phyloP scores from a whole-genome alignment of 1,140 invertebrate species.

The Palaemon carinicauda region DNA sequence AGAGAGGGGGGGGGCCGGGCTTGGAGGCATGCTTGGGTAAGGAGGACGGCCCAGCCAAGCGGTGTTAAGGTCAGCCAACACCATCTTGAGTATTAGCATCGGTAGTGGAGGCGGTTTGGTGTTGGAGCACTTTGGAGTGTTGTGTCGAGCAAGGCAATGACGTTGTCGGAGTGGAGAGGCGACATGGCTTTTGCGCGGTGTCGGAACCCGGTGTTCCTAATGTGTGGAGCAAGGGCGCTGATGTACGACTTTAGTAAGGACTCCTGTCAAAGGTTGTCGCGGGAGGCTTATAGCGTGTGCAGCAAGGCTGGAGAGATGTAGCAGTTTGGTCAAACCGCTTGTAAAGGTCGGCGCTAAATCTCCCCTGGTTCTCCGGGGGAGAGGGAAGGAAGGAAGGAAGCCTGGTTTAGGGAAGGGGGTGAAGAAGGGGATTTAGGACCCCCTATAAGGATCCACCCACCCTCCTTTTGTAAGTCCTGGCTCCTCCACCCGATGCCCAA shows the following conservation, averaged over 20 bases:
- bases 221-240: conserved; percentile 11
- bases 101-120: too few species aligned
- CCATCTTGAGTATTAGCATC: too few species aligned
- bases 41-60: background rate
- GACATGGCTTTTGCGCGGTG: background rate
- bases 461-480: background rate
- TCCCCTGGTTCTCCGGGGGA: too few species aligned
- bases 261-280: conserved; percentile 12
- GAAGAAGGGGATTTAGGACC: background rate
- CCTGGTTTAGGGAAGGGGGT: background rate
- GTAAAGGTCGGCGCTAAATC: too few species aligned
- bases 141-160: background rate
- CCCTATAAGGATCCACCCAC: background rate
- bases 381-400: background rate
- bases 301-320: conserved; percentile 15
- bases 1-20: background rate
- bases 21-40: background rate
- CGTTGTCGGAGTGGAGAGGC: background rate
- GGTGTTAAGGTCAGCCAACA: background rate
- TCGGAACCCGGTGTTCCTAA: conserved; percentile 11
- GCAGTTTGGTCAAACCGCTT: background rate
- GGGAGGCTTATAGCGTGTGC: conserved; percentile 22
- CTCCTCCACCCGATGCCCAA: background rate
- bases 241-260: conserved; percentile 32
- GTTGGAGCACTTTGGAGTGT: too few species aligned